Evolutionary conservation across 2,113 vertebrate genomes (phyloP).

Genomic region (Periophthalmus modestus): DNA sequence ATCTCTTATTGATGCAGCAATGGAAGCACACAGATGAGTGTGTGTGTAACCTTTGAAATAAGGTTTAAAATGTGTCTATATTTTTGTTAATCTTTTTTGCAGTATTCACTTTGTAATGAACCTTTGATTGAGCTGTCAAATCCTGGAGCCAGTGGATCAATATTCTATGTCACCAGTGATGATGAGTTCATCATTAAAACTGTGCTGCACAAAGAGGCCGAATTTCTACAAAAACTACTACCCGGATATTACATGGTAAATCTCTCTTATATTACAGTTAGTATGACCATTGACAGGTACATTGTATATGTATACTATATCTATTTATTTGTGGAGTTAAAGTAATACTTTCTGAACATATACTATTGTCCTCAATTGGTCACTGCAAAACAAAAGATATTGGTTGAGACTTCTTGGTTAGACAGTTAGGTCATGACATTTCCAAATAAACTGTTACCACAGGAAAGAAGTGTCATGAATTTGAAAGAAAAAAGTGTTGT

Average conservation of each 20-base stretch:
- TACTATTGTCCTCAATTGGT: not conserved
- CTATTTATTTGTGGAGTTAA: not conserved
- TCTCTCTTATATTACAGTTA: not conserved
- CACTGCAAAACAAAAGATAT: no score
- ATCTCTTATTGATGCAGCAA: conserved; percentile 17
- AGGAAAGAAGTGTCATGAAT: not conserved
- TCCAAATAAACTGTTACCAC: not conserved
- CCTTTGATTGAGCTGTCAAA: conserved; percentile 95
- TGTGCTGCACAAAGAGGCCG: conserved; percentile 95
- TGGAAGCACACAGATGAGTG: conserved; percentile 30
- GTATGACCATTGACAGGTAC: not conserved
- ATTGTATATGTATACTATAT: not conserved
- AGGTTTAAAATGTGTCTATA: not conserved
- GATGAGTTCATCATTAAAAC: conserved; percentile 99
- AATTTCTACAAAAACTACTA: conserved; percentile 98
- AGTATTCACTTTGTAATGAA: conserved; percentile 97
- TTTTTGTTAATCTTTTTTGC: conserved; percentile 9
- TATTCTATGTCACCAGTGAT: conserved; percentile 96
- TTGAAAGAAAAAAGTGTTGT: not conserved
- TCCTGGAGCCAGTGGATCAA: conserved; percentile 94
- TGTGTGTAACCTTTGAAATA: conserved; percentile 11
- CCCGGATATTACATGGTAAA: conserved; percentile 98
- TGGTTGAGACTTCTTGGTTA: no score
- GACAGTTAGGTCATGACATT: not conserved
- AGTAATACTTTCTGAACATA: not conserved